These are phyloP conservation scores for Plodia interpunctella DNA, from an alignment of 1,140 invertebrate genomes.

Conservation along the genomic window DNA sequence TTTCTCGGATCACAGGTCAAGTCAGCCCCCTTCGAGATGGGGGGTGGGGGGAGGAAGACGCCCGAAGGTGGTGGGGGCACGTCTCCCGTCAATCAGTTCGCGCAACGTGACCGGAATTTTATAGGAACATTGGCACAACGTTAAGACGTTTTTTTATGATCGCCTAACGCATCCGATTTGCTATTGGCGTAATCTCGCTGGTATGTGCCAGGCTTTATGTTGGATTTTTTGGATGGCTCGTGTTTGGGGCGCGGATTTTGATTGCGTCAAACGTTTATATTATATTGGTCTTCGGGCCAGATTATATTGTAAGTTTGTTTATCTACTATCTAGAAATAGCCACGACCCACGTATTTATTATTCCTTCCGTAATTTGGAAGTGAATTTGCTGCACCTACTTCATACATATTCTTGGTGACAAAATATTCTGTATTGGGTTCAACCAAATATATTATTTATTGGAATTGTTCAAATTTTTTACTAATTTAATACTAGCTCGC, in stretches of 20 bases:
- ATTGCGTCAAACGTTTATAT: too few species aligned
- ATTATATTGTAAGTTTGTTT: too few species aligned
- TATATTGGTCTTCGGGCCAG: too few species aligned
- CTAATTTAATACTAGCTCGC: too few species aligned
- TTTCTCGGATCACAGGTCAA: slow-evolving; percentile 63
- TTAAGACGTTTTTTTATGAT: slow-evolving; percentile 59
- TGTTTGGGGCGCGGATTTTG: neutral
- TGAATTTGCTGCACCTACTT: too few species aligned
- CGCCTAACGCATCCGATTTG: slow-evolving; percentile 43
- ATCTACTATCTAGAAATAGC: too few species aligned
- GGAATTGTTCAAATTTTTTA: too few species aligned
- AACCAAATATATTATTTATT: too few species aligned
- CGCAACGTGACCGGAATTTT: slow-evolving; percentile 61
- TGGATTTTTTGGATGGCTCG: slow-evolving; percentile 1
- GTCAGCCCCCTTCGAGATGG: slow-evolving; percentile 25
- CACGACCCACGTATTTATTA: too few species aligned
- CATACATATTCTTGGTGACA: too few species aligned
- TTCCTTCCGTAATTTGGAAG: too few species aligned
- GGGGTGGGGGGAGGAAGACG: slow-evolving; percentile 11
- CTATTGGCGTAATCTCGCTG: slow-evolving; percentile 31
- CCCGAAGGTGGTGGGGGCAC: slow-evolving; percentile 25
- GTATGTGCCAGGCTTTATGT: slow-evolving; percentile 20
- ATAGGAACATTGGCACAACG: slow-evolving; percentile 33
- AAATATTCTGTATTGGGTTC: too few species aligned
- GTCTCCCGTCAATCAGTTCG: slow-evolving; percentile 73